Base-by-base conservation (phyloP, 1,140 invertebrate genomes). In the Apis mellifera region DNA sequence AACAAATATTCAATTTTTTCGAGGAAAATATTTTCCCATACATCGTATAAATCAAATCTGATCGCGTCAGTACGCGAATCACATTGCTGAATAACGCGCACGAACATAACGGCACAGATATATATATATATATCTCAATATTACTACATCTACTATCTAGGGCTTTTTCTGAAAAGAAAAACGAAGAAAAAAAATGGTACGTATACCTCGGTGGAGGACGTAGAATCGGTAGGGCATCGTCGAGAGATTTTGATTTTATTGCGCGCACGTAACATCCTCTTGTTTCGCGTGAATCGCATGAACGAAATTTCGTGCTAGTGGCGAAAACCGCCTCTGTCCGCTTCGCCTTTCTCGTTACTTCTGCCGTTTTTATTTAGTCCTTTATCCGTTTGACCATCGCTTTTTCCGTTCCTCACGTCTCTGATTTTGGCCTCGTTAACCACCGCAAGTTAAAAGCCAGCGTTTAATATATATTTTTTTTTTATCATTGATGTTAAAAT, bases 241-340 rank as follows among this genome's bases (percentile, higher is more conserved):
- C 48, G 68, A 17, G 13, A 57, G 5, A 26, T 71, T 72, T 71
- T 62, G 66, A 72, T 72, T 72, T 79, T 52, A 64, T 79, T 79
- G 32, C 54, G 55, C 55, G 66, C n/a, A 54, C 77, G 55, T 65
- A n/a, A 13, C 54, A 13, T 4, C 26, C 19, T 60, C 50, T 26
- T 57, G 70, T 80, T 68, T 26, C 64, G 32, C 50, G n/a, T 21
- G 55, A 17, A 68, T 69, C 52, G 23, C 50, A 17, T 48, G 59
- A 15, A 21, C 48, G n/a, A 76, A 76, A 54, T 77, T 54, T 26
- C 60, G 8, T 64, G 62, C 26, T 26, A 9, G 26, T 64, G 26
- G 26, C 32, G 64, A 42, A 21, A 66, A 19, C 26, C 26, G 26
- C 65, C 65, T 48, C 65, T n/a, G 42, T 12, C 65, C 32, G 65